Base-by-base conservation (phyloP, 1,140 invertebrate species). In the Anoplolepis gracilipes region DNA sequence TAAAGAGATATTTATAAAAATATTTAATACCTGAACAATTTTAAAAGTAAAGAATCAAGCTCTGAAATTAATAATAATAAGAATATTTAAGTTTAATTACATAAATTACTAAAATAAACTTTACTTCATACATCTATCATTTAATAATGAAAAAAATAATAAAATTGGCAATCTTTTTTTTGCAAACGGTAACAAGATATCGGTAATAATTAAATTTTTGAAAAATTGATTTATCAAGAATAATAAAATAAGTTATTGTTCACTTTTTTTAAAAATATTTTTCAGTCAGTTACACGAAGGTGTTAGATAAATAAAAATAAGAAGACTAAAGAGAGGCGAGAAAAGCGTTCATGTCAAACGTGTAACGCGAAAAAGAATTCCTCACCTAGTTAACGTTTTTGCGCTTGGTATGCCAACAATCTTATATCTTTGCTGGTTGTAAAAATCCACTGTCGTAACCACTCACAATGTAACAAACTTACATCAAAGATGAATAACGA, bases 391-490 rank as follows among this genome's bases (percentile, higher is more conserved):
- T 82, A 49, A 33, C 5, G 67, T 82, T 82, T 82, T 82, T 82
- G 53, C 53, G 59, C 67, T 82, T 73, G 72, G 67, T 82, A 82
- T 82, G 78, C 78, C 78, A 82, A 82, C 53, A 53, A 82, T 82
- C 72, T 82, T 82, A 82, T 82, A 82, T 82, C 28, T 39, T 30
- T 36, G 33, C 53, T 46, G 30, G 78, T 19, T 72, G 67, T 73
- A 82, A 82, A 82, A 82, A 42, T 36, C 28, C 53, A 67, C 28
- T 39, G 67, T 73, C 57, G 25, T 73, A 30, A 36, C 67, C 55
- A 53, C 36, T 72, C 78, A 82, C 78, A 73, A 73, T 82, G 53
- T 82, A 82, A 82, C 73, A 82, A 82, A 82, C 67, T 73, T 67
- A 82, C 78, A 73, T 82, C 67, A 25, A 72, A 36, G 13, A 72